phyloP scores from a whole-genome alignment of 37 sponge, comb jelly and placozoan species.

The Axinella damicornis region DNA sequence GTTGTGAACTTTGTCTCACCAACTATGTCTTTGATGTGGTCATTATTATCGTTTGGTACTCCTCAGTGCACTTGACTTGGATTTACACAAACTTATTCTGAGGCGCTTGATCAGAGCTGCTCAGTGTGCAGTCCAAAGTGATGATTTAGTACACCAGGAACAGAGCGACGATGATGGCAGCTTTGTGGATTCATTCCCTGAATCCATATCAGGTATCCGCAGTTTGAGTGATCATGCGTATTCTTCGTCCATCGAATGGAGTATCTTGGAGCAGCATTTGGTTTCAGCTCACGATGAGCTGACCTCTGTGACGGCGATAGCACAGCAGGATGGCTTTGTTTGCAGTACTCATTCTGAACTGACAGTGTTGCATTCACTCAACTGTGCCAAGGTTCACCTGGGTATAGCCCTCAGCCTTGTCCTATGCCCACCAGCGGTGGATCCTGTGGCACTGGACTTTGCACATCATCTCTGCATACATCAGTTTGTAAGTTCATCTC shows the following conservation, averaged over 20 bases:
- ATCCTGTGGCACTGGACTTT: constrained; percentile 46
- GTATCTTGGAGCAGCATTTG: not conserved
- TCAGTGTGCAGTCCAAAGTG: too few relatives aligned
- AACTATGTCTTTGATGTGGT: not conserved
- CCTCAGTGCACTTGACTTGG: too few relatives aligned
- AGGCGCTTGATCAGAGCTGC: too few relatives aligned
- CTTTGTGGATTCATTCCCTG: too few relatives aligned
- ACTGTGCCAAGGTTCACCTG: constrained; percentile 16
- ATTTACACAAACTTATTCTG: too few relatives aligned
- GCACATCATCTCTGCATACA: constrained; percentile 30
- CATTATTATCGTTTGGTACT: not conserved
- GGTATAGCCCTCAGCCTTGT: constrained; percentile 33
- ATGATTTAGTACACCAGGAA: too few relatives aligned
- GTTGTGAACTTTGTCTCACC: not conserved
- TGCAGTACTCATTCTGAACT: too few relatives aligned
- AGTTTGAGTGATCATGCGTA: too few relatives aligned
- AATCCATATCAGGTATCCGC: too few relatives aligned
- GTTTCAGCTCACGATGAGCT: not conserved
- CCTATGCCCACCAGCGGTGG: constrained; percentile 40
- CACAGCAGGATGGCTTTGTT: too few relatives aligned
- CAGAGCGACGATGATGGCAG: too few relatives aligned
- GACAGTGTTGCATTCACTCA: not conserved
- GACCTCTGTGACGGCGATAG: too few relatives aligned
- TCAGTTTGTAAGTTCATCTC: constrained; percentile 16
- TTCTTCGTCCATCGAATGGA: not conserved